These are phyloP conservation scores for Drosophila kanapiae DNA, from an alignment of 1,140 invertebrate genomes.

Conservation along the genomic window DNA sequence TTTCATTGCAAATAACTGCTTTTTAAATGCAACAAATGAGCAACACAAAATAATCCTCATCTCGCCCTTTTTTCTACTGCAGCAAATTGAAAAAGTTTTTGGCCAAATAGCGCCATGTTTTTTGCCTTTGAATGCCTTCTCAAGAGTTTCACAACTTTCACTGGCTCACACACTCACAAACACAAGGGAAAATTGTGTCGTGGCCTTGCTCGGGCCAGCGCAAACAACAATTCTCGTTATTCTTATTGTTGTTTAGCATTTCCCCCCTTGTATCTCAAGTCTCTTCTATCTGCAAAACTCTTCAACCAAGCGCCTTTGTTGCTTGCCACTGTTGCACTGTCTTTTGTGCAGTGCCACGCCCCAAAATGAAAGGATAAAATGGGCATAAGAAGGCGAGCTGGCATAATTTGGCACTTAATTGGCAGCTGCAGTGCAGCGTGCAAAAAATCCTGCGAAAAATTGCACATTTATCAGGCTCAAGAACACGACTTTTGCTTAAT, in stretches of 20 bases:
- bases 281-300: conserved; percentile 25
- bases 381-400: conserved; percentile 2
- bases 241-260: conserved; percentile 27
- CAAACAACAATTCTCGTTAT: conserved; percentile 37
- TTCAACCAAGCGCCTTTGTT: conserved; percentile 36
- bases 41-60: conserved; percentile 20
- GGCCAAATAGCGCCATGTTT: conserved; percentile 38
- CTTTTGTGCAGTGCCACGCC: conserved; percentile 25
- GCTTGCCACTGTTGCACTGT: conserved; percentile 25
- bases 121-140: conserved; percentile 43
- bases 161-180: conserved; percentile 12
- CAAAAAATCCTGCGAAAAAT: conserved; percentile 5
- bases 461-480: conserved; percentile 68
- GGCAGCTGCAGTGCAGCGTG: conserved; percentile 58
- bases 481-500: conserved; percentile 29
- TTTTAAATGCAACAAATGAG: conserved; percentile 66
- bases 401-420: conserved; percentile 81
- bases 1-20: conserved; percentile 63
- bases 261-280: background rate
- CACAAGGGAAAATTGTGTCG: conserved; percentile 55
- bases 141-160: conserved; percentile 55
- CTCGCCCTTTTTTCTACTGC: background rate
- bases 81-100: conserved; percentile 78
- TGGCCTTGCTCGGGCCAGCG: conserved; percentile 61
- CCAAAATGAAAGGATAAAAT: background rate